These are phyloP conservation scores for Drosophila pseudotakahashii DNA, from an alignment of 2,888 invertebrate species.

Conservation along the genomic window DNA sequence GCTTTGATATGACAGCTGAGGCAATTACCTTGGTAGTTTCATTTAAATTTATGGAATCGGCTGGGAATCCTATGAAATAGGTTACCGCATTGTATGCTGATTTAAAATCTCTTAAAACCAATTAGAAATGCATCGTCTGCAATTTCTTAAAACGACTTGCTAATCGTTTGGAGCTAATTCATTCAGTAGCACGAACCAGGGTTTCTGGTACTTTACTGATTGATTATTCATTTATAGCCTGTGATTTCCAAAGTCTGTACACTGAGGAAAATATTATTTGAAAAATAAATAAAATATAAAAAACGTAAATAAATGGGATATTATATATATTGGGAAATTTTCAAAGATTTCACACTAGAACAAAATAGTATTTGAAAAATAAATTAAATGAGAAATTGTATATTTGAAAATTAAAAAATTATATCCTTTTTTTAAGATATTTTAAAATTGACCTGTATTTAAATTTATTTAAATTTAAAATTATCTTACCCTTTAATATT, in stretches of 20 bases:
- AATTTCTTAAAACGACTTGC: slow-evolving; percentile 19
- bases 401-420: no score
- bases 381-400: no score
- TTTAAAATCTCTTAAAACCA: slow-evolving; percentile 6
- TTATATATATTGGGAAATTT: no score
- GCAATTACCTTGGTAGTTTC: slow-evolving; percentile 14
- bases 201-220: slow-evolving; percentile 5
- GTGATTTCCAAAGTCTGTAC: slow-evolving; percentile 21
- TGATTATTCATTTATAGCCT: slow-evolving; percentile 21
- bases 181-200: slow-evolving; percentile 36
- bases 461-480: background rate
- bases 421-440: no score
- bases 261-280: background rate
- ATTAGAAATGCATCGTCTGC: slow-evolving; percentile 36
- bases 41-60: slow-evolving; percentile 16
- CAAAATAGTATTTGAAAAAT: background rate
- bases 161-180: slow-evolving; percentile 31
- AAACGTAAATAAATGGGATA: background rate
- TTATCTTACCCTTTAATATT: no score
- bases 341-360: no score
- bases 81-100: slow-evolving; percentile 29
- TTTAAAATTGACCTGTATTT: no score
- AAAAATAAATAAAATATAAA: background rate
- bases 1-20: slow-evolving; percentile 15
- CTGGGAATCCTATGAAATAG: slow-evolving; percentile 8